A percentile compares a stretch with the other conserved stretches of the same genome.
These are phyloP conservation scores for Latrodectus hesperus DNA, from an alignment of 2,888 invertebrate genomes.

Conservation along the genomic window DNA sequence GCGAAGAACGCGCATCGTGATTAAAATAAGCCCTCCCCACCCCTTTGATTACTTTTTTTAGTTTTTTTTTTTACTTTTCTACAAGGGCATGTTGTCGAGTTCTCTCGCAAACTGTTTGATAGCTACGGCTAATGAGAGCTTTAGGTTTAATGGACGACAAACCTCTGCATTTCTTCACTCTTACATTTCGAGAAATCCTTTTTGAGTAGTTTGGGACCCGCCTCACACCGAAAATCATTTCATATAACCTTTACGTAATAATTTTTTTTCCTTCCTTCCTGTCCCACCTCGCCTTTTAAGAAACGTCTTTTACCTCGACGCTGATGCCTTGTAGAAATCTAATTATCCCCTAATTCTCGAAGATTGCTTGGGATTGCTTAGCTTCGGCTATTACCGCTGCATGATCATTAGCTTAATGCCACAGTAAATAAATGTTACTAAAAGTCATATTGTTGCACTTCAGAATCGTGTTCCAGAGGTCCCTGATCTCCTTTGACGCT, in stretches of 20 bases:
- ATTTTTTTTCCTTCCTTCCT: slow-evolving; percentile 17
- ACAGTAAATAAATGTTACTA: slow-evolving; percentile 45
- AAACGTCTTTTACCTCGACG: slow-evolving; percentile 27
- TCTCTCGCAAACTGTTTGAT: slow-evolving; percentile 41
- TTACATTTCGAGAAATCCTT: slow-evolving; percentile 33
- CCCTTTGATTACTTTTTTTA: slow-evolving; percentile 19
- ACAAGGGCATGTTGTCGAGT: slow-evolving; percentile 44
- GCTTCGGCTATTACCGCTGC: slow-evolving; percentile 28
- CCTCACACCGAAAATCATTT: slow-evolving; percentile 32
- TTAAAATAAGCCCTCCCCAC: slow-evolving; percentile 57
- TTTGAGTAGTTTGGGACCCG: slow-evolving; percentile 38
- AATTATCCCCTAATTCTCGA: slow-evolving; percentile 50
- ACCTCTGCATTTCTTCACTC: slow-evolving; percentile 23
- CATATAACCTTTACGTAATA: slow-evolving; percentile 4
- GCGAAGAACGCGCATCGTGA: slow-evolving; percentile 46
- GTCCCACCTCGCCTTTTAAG: neutral
- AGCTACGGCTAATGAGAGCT: slow-evolving; percentile 55
- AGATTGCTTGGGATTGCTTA: slow-evolving; percentile 9
- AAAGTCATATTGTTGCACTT: slow-evolving; percentile 30
- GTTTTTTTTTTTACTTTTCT: neutral
- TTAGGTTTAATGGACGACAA: slow-evolving; percentile 52
- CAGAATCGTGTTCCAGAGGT: neutral
- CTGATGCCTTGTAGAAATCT: slow-evolving; percentile 38
- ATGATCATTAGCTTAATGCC: slow-evolving; percentile 33
- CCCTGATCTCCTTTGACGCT: neutral